phyloP scores from a whole-genome alignment of 2,888 invertebrate genomes.

The Scaeva pyrastri region DNA sequence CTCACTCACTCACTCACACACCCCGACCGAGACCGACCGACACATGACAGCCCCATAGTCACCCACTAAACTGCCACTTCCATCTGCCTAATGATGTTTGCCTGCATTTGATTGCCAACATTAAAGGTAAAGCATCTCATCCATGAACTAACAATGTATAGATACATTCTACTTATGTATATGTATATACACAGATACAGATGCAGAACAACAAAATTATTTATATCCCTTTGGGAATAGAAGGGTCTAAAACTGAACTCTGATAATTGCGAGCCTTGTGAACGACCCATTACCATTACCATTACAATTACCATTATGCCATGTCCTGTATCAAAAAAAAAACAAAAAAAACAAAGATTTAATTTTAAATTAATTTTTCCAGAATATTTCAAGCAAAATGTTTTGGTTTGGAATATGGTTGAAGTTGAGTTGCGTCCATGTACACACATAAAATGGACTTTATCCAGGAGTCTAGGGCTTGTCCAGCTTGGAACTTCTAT shows the following conservation, averaged over 20 bases:
- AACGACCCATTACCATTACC: too few relatives aligned
- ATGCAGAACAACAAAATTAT: conserved; percentile 14
- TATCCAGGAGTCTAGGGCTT: background rate
- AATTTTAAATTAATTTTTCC: conserved; percentile 59
- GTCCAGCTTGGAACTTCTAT: conserved; percentile 19
- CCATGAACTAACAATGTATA: conserved; percentile 16
- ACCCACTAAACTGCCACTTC: conserved; percentile 57
- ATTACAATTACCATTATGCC: too few relatives aligned
- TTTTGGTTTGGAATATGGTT: conserved; percentile 4
- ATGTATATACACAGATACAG: background rate
- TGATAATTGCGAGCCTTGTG: too few relatives aligned
- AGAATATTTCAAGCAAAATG: conserved; percentile 43
- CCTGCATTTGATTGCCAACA: conserved; percentile 70
- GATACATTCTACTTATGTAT: too few relatives aligned
- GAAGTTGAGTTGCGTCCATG: background rate
- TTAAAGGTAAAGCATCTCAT: conserved; percentile 43
- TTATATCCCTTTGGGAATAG: background rate
- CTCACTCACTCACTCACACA: conserved; percentile 44
- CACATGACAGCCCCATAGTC: conserved; percentile 45
- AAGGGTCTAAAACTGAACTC: background rate
- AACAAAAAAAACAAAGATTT: conserved; percentile 27
- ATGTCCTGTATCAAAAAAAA: background rate
- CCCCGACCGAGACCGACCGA: too few relatives aligned
- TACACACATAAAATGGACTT: conserved; percentile 1
- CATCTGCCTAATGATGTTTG: conserved; percentile 69